Percentiles rank a stretch among this genome's conserved stretches.
Evolutionary conservation across 2,797 vertebrate genomes (phyloP).

Genomic region (Denticeps clupeoides): DNA sequence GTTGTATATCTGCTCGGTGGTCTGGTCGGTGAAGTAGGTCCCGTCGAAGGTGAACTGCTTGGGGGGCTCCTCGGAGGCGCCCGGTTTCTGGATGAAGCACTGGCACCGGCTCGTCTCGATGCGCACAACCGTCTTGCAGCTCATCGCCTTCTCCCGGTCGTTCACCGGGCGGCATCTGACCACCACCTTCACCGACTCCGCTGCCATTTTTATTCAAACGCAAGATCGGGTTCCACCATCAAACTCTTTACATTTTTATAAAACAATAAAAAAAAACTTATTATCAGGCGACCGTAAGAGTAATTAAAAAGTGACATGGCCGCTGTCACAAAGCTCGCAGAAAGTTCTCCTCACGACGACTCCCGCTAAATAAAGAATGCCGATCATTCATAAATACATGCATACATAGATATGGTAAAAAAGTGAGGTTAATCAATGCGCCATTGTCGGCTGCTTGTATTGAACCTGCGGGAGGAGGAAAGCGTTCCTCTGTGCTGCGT

Average conservation of each 20-base stretch:
- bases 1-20: slow-evolving; percentile 80
- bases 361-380: too few relatives aligned
- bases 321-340: too few relatives aligned
- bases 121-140: slow-evolving; percentile 54
- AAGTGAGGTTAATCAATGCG: slow-evolving; percentile 13
- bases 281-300: too few relatives aligned
- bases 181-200: slow-evolving; percentile 73
- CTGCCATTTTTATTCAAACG: slow-evolving; percentile 50
- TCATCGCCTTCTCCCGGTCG: slow-evolving; percentile 58
- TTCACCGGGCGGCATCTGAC: slow-evolving; percentile 73
- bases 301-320: too few relatives aligned
- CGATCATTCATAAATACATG: too few relatives aligned
- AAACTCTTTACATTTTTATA: too few relatives aligned
- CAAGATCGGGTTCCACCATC: too few relatives aligned
- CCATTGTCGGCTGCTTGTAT: not conserved
- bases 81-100: slow-evolving; percentile 70
- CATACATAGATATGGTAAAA: too few relatives aligned
- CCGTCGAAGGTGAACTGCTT: slow-evolving; percentile 85
- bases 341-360: too few relatives aligned
- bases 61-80: slow-evolving; percentile 53
- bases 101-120: slow-evolving; percentile 59
- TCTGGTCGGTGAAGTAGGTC: slow-evolving; percentile 63
- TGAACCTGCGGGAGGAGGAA: not conserved
- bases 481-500: slow-evolving; percentile 18
- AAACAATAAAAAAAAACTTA: too few relatives aligned